Percentiles rank a stretch among this genome's conserved stretches.
Conservation (phyloP, 2,113 vertebrate genomes). For the Rhipidura dahli region DNA sequence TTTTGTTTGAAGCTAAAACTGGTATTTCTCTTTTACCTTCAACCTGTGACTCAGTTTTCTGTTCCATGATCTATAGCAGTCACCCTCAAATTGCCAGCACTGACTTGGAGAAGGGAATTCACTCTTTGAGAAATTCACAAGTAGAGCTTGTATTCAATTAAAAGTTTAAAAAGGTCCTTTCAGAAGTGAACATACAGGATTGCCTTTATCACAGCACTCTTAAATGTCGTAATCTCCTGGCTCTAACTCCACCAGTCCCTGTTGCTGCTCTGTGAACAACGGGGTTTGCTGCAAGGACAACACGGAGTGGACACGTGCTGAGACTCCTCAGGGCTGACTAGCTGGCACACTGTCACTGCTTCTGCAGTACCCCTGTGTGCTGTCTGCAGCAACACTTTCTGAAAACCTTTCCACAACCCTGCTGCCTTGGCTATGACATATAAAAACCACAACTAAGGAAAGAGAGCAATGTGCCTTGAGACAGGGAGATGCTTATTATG, state of each 20-base stretch:
- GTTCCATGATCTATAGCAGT: neutral
- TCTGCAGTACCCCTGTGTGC: rapidly evolving
- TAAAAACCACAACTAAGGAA: neutral
- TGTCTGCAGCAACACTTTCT: neutral
- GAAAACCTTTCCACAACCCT: neutral
- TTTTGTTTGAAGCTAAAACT: neutral
- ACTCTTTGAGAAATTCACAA: neutral
- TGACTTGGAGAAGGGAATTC: neutral
- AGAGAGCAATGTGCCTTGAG: neutral
- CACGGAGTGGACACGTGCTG: rapidly evolving
- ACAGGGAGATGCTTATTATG: neutral
- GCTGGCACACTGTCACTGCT: neutral
- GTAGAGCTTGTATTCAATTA: neutral
- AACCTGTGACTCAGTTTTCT: neutral
- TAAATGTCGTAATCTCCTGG: neutral
- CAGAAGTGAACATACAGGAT: neutral
- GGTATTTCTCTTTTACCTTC: neutral
- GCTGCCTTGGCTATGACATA: neutral
- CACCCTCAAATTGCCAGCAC: neutral
- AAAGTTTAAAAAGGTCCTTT: neutral
- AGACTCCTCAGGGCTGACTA: neutral
- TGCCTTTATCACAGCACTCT: neutral
- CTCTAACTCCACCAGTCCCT: neutral
- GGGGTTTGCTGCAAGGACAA: neutral
- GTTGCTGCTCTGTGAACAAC: neutral